A percentile compares a stretch with the other conserved stretches of the same genome.
These are phyloP conservation scores for Papilio dardanus DNA, from an alignment of 1,140 invertebrate genomes.

Conservation along the genomic window DNA sequence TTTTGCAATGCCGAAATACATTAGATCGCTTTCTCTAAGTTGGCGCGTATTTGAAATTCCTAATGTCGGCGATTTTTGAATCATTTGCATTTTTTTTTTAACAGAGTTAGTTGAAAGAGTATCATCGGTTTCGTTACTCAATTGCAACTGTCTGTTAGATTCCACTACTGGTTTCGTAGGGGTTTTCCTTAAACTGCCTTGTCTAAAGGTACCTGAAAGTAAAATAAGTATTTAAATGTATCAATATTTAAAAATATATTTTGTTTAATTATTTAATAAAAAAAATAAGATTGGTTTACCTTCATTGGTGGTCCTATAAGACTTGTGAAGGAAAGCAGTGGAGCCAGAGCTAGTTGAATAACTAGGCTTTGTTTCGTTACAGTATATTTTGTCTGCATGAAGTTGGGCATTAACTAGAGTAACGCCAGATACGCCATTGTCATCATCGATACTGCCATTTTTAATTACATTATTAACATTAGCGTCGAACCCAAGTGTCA, in stretches of 20 bases:
- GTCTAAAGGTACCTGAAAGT: conserved; percentile 56
- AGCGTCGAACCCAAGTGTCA: conserved; percentile 69
- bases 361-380: conserved; percentile 52
- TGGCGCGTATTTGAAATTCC: conserved; percentile 62
- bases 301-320: conserved; percentile 60
- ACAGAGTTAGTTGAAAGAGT: conserved; percentile 37
- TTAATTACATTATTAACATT: conserved; percentile 41
- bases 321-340: conserved; percentile 44
- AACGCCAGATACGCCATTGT: conserved; percentile 51
- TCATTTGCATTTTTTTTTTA: conserved; percentile 45
- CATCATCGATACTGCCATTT: conserved; percentile 43
- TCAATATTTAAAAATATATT: neutral
- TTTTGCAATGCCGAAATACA: conserved; percentile 70
- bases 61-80: conserved; percentile 49
- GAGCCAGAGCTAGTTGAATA: conserved; percentile 46
- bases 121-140: conserved; percentile 21
- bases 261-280: conserved; percentile 13
- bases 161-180: neutral
- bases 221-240: neutral
- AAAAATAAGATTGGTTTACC: conserved; percentile 48
- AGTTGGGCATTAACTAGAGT: conserved; percentile 71
- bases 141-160: conserved; percentile 6
- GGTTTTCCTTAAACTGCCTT: conserved; percentile 31
- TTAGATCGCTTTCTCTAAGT: conserved; percentile 69
- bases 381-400: conserved; percentile 52